Percentiles rank a stretch among this genome's conserved stretches.
Conservation (phyloP, 1,140 invertebrate species). For the Asbolus verrucosus region DNA sequence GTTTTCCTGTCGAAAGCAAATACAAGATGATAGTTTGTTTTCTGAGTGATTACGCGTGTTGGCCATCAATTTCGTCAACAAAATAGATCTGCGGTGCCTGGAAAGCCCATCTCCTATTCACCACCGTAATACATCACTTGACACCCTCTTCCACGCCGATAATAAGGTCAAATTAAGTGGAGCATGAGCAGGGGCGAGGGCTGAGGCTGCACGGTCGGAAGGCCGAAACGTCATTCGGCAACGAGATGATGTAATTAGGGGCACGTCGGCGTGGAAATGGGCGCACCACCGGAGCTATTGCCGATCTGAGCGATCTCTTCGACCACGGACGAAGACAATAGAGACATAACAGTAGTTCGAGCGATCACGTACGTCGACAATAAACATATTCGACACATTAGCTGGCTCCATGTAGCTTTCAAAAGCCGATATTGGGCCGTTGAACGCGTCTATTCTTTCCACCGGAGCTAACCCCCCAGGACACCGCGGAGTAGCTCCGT, state of each 20-base stretch:
- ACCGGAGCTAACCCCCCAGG: background rate
- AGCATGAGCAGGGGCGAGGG: slow-evolving; percentile 38
- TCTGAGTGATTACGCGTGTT: slow-evolving; percentile 14
- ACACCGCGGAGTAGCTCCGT: slow-evolving; percentile 2
- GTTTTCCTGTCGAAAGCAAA: background rate
- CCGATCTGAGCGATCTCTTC: slow-evolving; percentile 9
- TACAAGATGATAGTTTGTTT: slow-evolving; percentile 26
- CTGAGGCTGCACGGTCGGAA: slow-evolving; percentile 17
- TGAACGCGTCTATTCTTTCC: slow-evolving; percentile 2
- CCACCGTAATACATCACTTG: slow-evolving; percentile 9
- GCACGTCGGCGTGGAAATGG: background rate
- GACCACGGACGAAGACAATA: slow-evolving; percentile 14
- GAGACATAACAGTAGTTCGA: slow-evolving; percentile 37
- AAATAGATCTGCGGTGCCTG: slow-evolving; percentile 38
- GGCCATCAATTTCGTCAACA: slow-evolving; percentile 2
- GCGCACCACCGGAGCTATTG: background rate
- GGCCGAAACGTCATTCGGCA: background rate
- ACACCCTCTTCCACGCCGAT: slow-evolving; percentile 32
- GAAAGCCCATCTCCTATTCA: slow-evolving; percentile 47
- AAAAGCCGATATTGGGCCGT: slow-evolving; percentile 27
- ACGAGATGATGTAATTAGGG: too few species aligned
- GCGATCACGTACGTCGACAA: slow-evolving; percentile 31
- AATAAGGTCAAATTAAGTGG: slow-evolving; percentile 51
- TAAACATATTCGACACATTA: slow-evolving; percentile 38
- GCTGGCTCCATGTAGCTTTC: background rate